A percentile compares a stretch with the other conserved stretches of the same genome.
Evolutionary conservation across 2,888 invertebrate genomes (phyloP).

Genomic region (Neria commutata): DNA sequence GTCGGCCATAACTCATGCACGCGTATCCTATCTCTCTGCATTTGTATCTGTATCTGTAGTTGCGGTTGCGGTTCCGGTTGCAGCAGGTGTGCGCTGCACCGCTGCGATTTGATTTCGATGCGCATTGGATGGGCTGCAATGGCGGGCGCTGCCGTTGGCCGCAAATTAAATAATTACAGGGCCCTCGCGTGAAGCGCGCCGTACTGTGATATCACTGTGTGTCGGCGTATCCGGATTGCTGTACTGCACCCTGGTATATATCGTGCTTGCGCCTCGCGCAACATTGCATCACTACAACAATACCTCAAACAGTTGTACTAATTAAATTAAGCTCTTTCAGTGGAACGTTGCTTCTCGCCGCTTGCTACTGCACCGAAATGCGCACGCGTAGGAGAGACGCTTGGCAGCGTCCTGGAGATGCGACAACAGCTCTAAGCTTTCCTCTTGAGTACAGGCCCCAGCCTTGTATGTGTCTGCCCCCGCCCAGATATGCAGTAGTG

Average conservation of each 20-base stretch:
- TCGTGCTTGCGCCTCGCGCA: neutral
- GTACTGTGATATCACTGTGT: neutral
- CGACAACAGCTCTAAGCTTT: too few species aligned
- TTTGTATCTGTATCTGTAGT: too few species aligned
- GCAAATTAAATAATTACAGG: neutral
- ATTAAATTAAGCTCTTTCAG: conserved; percentile 13
- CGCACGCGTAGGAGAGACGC: too few species aligned
- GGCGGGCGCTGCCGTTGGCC: neutral
- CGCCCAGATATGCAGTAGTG: too few species aligned
- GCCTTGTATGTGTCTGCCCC: too few species aligned
- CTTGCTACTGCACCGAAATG: neutral
- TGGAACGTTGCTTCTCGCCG: conserved; percentile 7
- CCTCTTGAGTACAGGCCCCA: too few species aligned
- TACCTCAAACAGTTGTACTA: neutral
- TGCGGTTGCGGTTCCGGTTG: neutral
- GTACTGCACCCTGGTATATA: neutral
- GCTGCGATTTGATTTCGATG: neutral
- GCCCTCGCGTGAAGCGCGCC: neutral
- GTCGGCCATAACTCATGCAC: neutral
- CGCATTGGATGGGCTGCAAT: too few species aligned
- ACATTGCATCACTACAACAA: neutral
- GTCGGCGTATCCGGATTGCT: neutral
- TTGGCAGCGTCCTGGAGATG: too few species aligned
- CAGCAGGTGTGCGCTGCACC: neutral
- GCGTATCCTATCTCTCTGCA: too few species aligned